Evolutionary conservation across 1,140 invertebrate species (phyloP).

Genomic region (Teleopsis dalmanni): DNA sequence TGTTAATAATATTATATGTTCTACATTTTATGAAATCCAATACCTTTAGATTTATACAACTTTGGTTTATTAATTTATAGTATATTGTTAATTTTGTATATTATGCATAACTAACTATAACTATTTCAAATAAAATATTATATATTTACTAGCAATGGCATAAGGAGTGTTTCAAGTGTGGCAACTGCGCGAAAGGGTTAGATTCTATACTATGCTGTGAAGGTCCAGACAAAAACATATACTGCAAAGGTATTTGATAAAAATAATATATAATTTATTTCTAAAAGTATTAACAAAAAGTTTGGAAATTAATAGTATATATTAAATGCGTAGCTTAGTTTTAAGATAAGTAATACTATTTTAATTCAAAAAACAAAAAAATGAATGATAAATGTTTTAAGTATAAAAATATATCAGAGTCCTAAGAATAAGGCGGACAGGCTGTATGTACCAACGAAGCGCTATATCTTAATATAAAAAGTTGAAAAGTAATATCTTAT

Average conservation of each 20-base stretch:
- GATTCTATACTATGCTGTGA: constrained; percentile 95
- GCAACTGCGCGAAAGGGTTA: constrained; percentile 85
- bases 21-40: too few relatives aligned
- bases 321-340: not conserved
- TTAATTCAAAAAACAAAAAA: not conserved
- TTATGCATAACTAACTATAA: too few relatives aligned
- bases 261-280: not conserved
- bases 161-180: constrained; percentile 93
- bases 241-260: constrained; percentile 78
- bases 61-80: too few relatives aligned
- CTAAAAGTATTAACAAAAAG: not conserved
- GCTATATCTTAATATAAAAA: too few relatives aligned
- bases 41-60: too few relatives aligned
- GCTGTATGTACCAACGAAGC: too few relatives aligned
- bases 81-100: too few relatives aligned
- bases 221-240: constrained; percentile 92
- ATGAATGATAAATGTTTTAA: not conserved
- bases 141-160: constrained; percentile 56
- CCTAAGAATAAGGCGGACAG: too few relatives aligned
- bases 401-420: too few relatives aligned
- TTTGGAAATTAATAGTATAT: not conserved
- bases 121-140: too few relatives aligned
- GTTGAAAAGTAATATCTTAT: too few relatives aligned
- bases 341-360: not conserved
- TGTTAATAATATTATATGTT: too few relatives aligned